phyloP scores from a whole-genome alignment of 2,113 vertebrate species.

The Diadophis punctatus region DNA sequence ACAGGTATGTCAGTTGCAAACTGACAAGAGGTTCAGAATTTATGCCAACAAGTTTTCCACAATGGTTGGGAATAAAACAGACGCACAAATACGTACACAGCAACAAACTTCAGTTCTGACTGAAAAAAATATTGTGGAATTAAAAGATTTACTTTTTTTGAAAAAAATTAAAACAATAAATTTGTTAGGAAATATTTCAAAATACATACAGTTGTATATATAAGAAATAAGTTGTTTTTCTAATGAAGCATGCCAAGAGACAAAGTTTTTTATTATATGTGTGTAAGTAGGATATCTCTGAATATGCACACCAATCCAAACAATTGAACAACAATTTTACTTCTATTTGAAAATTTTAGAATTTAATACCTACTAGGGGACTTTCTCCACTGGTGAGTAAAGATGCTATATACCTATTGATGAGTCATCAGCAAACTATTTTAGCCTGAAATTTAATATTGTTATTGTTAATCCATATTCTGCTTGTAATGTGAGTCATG shows the following conservation, averaged over 20 bases:
- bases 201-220: background rate
- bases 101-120: no score
- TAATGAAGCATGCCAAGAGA: background rate
- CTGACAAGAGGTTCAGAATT: no score
- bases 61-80: no score
- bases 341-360: background rate
- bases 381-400: background rate
- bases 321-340: background rate
- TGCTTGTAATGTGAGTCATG: background rate
- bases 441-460: background rate
- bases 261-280: background rate
- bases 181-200: background rate
- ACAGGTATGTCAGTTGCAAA: no score
- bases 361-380: background rate
- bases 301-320: background rate
- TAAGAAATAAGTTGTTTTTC: constrained; percentile 26
- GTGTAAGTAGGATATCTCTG: background rate
- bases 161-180: constrained; percentile 1
- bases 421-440: background rate
- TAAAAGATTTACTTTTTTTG: constrained; percentile 11
- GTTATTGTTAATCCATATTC: background rate
- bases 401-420: background rate
- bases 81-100: no score
- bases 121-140: constrained; percentile 15
- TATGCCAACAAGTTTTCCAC: no score